Evolutionary conservation across 2,113 vertebrate genomes (phyloP), one percentile per base, ranked within the genome.

Genomic region (Dermatemys mawii): DNA sequence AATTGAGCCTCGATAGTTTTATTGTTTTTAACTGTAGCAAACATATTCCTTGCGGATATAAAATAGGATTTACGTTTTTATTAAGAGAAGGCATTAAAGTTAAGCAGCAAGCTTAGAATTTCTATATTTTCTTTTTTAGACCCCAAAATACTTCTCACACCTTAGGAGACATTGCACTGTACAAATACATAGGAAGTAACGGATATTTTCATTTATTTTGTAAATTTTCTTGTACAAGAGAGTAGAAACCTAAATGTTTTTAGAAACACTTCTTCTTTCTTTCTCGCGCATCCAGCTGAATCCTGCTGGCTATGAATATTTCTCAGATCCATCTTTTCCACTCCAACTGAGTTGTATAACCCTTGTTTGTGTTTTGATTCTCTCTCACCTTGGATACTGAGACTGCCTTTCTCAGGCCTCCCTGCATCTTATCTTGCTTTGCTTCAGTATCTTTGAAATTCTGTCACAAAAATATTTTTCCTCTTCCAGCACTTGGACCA

Each of bases 21-120:
- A 96, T 97, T 96, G 94, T 97, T 97, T 86, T 96, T 93, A 95
- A 95, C 94, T 93, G 63, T 94, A 89, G 92, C 93, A 95, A 95
- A 93, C 91, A 70, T 90, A 84, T 96, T 96, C 96, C 78, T 92
- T 97, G 94, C 94, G 88, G 55, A 95, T 89, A 57, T 92, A 93
- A 90, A 46, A 88, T 50, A 90, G 78, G 83, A 83, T 57, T 96
- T 97, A 60, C 46, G 91, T 96, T 95, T 97, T 95, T 93, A 92
- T 86, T 86, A 92, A 96, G 76, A 50, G 57, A 87, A 96, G 67
- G 86, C 57, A 91, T 96, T 2, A 94, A 90, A 91, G 88, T 91
- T 93, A 90, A 93, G 86, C 44, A 87, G 55, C 3, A 46, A 76
- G 88, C 32, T 73, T 82, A 70, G 85, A 81, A 84, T 49, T 48